Evolutionary conservation across 2,113 vertebrate species (phyloP).

Genomic region (Mesocricetus auratus): DNA sequence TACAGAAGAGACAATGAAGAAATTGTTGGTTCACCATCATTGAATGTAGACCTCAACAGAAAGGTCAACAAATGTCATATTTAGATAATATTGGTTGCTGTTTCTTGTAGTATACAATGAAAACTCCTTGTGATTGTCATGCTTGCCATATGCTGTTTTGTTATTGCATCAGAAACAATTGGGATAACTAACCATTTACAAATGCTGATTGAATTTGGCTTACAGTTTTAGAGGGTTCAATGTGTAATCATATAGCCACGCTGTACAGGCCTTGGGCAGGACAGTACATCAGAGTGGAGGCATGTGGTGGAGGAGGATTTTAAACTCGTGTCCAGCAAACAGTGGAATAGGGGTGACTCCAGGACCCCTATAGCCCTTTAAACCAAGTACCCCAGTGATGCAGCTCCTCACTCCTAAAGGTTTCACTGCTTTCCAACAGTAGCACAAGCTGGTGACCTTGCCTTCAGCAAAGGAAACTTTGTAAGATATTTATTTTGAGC

Average conservation of each 20-base stretch:
- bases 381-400: too few species aligned
- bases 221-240: too few species aligned
- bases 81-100: not conserved
- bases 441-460: not conserved
- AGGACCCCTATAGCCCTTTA: too few species aligned
- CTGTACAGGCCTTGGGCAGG: not conserved
- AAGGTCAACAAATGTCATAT: not conserved
- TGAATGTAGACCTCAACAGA: not conserved
- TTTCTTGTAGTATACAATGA: not conserved
- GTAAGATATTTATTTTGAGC: not conserved
- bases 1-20: not conserved
- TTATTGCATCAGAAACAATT: not conserved
- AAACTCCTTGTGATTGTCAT: not conserved
- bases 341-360: too few species aligned
- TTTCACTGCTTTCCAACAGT: not conserved
- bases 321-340: not conserved
- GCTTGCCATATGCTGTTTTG: not conserved
- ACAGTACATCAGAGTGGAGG: not conserved
- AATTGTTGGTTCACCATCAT: not conserved
- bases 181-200: not conserved
- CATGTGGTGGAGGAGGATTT: not conserved
- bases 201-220: not conserved
- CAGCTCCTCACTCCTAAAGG: not conserved
- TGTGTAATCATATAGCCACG: too few species aligned
- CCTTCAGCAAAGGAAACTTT: not conserved